Conservation (phyloP, 2,888 invertebrate species). For the Melieria omissa region DNA sequence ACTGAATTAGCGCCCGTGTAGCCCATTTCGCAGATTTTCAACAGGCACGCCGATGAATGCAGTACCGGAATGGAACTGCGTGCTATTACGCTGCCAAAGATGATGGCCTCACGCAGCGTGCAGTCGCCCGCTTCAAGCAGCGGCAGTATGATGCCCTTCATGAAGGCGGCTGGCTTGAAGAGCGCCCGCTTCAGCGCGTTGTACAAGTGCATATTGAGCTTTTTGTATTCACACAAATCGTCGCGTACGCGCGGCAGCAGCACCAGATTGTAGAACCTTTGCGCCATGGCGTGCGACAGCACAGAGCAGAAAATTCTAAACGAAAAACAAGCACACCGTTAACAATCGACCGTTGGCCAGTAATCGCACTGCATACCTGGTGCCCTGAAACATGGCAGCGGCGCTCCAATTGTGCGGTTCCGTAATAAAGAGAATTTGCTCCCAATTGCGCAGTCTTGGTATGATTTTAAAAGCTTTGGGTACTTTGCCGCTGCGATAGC, state of each 20-base stretch:
- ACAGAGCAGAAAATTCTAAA: constrained; percentile 96
- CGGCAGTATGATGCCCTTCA: constrained; percentile 88
- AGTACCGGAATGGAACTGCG: constrained; percentile 93
- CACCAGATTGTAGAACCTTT: constrained; percentile 93
- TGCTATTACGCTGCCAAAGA: constrained; percentile 90
- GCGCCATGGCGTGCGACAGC: constrained; percentile 95
- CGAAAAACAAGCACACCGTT: background rate
- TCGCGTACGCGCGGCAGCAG: constrained; percentile 92
- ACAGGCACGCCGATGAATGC: constrained; percentile 93
- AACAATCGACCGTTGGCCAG: background rate
- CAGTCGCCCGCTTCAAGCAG: constrained; percentile 89
- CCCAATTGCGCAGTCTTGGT: constrained; percentile 93
- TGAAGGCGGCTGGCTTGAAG: constrained; percentile 97
- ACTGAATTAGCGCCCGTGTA: constrained; percentile 96
- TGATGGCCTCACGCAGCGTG: constrained; percentile 94
- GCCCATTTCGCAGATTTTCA: constrained; percentile 97
- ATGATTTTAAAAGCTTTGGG: constrained; percentile 99
- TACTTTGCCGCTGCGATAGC: constrained; percentile 94
- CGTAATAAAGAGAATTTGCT: constrained; percentile 86
- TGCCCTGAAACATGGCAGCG: constrained; percentile 91
- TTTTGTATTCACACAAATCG: constrained; percentile 94
- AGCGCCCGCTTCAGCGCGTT: constrained; percentile 92
- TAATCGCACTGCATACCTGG: constrained; percentile 49
- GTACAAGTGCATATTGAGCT: constrained; percentile 95
- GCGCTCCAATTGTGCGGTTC: constrained; percentile 98